Base-by-base conservation (phyloP, 2,797 vertebrate species). In the Cyclura pinguis region DNA sequence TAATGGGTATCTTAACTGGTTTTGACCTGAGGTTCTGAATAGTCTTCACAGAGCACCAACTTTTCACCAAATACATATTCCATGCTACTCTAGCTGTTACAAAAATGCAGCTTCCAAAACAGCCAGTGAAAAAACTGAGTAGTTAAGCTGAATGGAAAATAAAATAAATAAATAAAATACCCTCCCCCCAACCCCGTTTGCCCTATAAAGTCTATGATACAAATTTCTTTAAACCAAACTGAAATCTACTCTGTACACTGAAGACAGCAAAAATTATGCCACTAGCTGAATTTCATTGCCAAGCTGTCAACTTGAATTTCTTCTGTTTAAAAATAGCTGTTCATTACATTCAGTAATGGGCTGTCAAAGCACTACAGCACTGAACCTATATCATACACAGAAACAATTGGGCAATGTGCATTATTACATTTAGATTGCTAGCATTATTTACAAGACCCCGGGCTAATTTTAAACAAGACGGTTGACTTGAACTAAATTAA, bases 381-480 rank as follows among this genome's bases (percentile, higher is more conserved):
- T 97, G 96, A 97, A 97, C 97, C 97, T 98, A 95, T 98, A 98
- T 97, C 97, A 98, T 96, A 95, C 96, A 97, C 96, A 97, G 97
- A 98, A 97, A 97, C 97, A 98, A 98, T 97, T 98, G 97, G 98
- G 97, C 97, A 98, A 98, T 97, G 97, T 96, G 96, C 97, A 97
- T 97, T 97, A 98, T 96, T 98, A 97, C 94, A 93, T 97, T 97
- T 97, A 97, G 97, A 97, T 97, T 98, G 97, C 96, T 94, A 97
- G 97, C 97, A 97, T 97, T 97, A 97, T 93, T 97, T 97, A 96
- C 95, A 95, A 97, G 96, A 94, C 97, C 98, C 97, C 96, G 93
- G 98, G 97, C 98, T 98, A 98, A 98, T 98, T 97, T 98, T 97
- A 98, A 98, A 98, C 98, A 97, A 98, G 97, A 98, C 97, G 97